These are phyloP conservation scores for Lathamus discolor DNA, from an alignment of 2,113 vertebrate species.

Conservation along the genomic window DNA sequence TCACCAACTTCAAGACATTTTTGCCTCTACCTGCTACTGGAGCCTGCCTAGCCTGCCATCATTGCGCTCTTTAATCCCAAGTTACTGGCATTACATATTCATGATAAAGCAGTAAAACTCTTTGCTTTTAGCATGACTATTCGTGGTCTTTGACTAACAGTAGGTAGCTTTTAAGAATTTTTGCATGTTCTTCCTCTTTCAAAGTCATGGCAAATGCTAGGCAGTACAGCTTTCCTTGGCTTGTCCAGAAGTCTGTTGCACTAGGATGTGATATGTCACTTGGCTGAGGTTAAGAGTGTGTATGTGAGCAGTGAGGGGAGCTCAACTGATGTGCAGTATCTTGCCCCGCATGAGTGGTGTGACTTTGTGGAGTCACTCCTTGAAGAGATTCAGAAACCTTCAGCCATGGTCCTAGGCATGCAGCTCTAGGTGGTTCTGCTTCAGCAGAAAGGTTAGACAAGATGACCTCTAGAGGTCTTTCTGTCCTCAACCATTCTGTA, in stretches of 20 bases:
- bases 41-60: not conserved
- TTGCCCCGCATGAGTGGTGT: accelerated
- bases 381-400: not conserved
- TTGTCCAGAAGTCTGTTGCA: not conserved
- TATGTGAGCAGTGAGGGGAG: not conserved
- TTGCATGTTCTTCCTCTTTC: not conserved
- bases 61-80: too few relatives aligned
- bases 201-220: not conserved
- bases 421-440: not conserved
- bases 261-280: not conserved
- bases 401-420: too few relatives aligned
- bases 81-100: not conserved
- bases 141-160: not conserved
- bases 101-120: not conserved
- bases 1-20: not conserved
- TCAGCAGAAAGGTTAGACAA: not conserved
- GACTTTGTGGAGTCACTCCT: not conserved
- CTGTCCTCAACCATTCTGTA: not conserved
- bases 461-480: not conserved
- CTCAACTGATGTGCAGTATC: not conserved
- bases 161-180: not conserved
- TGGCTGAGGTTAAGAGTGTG: not conserved
- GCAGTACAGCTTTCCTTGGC: not conserved
- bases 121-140: not conserved
- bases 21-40: not conserved